A percentile compares a stretch with the other conserved stretches of the same genome.
Conservation (phyloP, 2,113 vertebrate species). For the Cromileptes altivelis region DNA sequence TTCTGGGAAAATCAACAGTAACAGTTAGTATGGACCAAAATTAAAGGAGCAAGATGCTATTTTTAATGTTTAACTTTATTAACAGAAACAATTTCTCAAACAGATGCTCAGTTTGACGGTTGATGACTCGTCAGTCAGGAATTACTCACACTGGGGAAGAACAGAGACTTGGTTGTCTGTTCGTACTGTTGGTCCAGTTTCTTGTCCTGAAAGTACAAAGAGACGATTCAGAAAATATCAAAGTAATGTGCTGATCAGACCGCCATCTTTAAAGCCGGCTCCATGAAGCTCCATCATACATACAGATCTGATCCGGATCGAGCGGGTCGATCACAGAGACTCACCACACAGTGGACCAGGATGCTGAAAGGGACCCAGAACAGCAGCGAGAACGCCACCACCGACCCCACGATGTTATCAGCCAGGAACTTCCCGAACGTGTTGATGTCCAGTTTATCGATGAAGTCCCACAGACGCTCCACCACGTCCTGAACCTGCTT, state of each 20-base stretch:
- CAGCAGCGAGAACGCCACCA: conserved; percentile 94
- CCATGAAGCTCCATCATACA: too few species aligned
- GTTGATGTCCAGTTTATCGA: conserved; percentile 96
- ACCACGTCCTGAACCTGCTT: conserved; percentile 97
- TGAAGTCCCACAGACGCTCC: conserved; percentile 98
- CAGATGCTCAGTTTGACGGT: too few species aligned
- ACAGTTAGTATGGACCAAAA: neutral
- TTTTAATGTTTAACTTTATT: too few species aligned
- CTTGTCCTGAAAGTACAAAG: conserved; percentile 87
- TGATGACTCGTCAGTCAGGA: too few species aligned
- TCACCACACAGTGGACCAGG: conserved; percentile 96
- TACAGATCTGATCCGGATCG: too few species aligned
- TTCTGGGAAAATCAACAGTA: conserved; percentile 84
- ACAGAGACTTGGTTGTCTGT: conserved; percentile 90
- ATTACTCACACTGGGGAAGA: conserved; percentile 93
- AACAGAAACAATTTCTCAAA: too few species aligned
- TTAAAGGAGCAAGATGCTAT: too few species aligned
- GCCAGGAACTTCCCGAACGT: conserved; percentile 95
- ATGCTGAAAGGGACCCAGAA: conserved; percentile 98
- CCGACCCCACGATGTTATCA: conserved; percentile 96
- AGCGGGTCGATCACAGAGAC: conserved; percentile 55
- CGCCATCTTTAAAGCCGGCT: too few species aligned
- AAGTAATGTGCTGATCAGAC: too few species aligned
- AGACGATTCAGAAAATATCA: neutral
- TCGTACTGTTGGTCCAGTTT: conserved; percentile 94